These are phyloP conservation scores for Tauraco erythrolophus DNA, from an alignment of 2,113 vertebrate species.

Conservation along the genomic window DNA sequence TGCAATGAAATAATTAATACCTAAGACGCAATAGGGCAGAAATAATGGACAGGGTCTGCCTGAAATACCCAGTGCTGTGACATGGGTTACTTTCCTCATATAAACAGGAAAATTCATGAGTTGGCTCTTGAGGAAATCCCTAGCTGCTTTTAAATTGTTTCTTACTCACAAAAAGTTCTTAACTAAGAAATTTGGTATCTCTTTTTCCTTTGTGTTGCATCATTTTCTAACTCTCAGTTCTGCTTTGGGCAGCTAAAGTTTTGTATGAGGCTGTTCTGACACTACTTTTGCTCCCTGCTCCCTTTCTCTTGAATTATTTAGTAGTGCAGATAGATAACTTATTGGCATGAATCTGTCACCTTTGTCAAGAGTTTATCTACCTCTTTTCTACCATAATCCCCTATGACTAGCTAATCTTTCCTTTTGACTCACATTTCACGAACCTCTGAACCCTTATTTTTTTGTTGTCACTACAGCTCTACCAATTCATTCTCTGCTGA, in stretches of 20 bases:
- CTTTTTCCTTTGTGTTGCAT: neutral
- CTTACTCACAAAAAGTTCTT: neutral
- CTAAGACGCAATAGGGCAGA: neutral
- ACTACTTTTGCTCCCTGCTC: neutral
- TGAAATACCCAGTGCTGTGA: neutral
- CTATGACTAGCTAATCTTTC: constrained; percentile 38
- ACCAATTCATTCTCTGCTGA: neutral
- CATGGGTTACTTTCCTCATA: neutral
- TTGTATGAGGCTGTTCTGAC: neutral
- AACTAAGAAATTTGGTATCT: neutral
- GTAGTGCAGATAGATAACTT: constrained; percentile 43
- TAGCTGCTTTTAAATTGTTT: neutral
- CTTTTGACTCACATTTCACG: neutral
- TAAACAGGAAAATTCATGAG: neutral
- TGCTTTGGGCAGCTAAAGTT: neutral
- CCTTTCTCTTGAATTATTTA: constrained; percentile 50
- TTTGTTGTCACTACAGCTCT: neutral
- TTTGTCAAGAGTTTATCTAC: constrained; percentile 49
- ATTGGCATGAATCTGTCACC: constrained; percentile 45
- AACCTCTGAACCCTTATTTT: constrained; percentile 34
- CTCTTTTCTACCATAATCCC: constrained; percentile 21
- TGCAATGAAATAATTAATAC: constrained; percentile 67
- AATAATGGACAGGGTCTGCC: neutral
- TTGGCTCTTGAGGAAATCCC: neutral
- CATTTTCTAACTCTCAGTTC: neutral